A percentile compares a stretch with the other conserved stretches of the same genome.
phyloP scores from a whole-genome alignment of 2,888 invertebrate genomes.

The Microdon myrmicae region DNA sequence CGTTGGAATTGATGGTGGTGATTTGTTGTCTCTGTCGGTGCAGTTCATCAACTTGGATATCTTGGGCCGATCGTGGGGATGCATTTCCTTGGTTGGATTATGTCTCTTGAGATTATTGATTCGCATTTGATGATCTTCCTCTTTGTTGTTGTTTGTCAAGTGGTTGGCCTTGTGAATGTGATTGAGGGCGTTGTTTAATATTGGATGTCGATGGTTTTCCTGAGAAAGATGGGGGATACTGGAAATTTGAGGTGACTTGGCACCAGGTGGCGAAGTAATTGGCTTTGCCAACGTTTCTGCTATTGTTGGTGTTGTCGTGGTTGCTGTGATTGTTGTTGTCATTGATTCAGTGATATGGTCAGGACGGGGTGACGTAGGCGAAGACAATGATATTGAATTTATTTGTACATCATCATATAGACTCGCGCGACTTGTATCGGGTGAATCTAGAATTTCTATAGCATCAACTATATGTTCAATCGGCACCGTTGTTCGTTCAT shows the following conservation, averaged over 20 bases:
- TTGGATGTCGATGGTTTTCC: conserved; percentile 24
- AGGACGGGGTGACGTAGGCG: background rate
- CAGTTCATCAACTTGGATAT: conserved; percentile 32
- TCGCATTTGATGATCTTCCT: conserved; percentile 26
- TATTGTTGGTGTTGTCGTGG: background rate
- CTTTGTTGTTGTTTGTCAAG: conserved; percentile 34
- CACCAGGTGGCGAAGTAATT: background rate
- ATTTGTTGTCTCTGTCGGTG: conserved; percentile 5
- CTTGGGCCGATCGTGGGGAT: conserved; percentile 30
- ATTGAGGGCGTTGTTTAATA: conserved; percentile 26
- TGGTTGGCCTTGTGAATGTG: conserved; percentile 23
- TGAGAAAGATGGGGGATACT: no score
- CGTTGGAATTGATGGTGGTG: conserved; percentile 4
- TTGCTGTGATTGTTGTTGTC: background rate
- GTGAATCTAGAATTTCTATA: conserved; percentile 64
- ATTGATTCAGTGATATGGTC: background rate
- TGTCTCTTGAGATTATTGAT: conserved; percentile 41
- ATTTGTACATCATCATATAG: conserved; percentile 18
- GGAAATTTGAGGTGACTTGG: conserved; percentile 15
- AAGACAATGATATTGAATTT: background rate
- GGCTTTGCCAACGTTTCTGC: background rate
- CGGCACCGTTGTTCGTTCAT: conserved; percentile 11
- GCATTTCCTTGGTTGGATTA: conserved; percentile 8
- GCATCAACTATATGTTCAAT: conserved; percentile 60
- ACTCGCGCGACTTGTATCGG: conserved; percentile 61